Conservation (phyloP, 2,797 vertebrate genomes). For the Hemibagrus guttatus region DNA sequence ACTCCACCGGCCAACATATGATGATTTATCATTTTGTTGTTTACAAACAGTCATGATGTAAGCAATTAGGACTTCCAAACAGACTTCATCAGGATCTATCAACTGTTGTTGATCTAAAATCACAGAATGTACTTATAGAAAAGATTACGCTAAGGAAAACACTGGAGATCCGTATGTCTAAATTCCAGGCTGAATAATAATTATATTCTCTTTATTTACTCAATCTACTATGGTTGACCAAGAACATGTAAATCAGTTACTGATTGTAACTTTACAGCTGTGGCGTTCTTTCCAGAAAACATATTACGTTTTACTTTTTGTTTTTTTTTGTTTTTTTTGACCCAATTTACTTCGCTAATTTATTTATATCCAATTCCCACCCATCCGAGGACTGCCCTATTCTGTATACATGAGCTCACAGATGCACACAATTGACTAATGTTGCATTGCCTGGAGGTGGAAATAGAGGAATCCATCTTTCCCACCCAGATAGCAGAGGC, state of each 20-base stretch:
- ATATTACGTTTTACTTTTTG: not conserved
- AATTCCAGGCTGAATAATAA: not conserved
- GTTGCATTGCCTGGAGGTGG: not conserved
- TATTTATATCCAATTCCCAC: slow-evolving; percentile 21
- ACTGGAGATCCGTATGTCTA: not conserved
- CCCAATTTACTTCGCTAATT: not conserved
- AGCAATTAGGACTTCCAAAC: slow-evolving; percentile 9
- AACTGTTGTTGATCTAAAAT: slow-evolving; percentile 10
- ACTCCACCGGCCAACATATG: not conserved
- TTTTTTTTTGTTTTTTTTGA: not conserved
- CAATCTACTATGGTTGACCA: not conserved
- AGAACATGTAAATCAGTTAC: not conserved
- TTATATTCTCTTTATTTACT: slow-evolving; percentile 16
- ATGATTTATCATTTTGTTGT: slow-evolving; percentile 4
- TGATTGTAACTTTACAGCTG: slow-evolving; percentile 14
- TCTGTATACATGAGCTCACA: slow-evolving; percentile 26
- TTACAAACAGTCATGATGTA: slow-evolving; percentile 24
- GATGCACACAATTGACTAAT: slow-evolving; percentile 1
- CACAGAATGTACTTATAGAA: not conserved
- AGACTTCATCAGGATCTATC: slow-evolving; percentile 8
- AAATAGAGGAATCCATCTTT: slow-evolving; percentile 10
- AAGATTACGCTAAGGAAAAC: not conserved
- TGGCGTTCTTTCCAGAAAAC: slow-evolving; percentile 19
- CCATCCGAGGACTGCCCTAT: slow-evolving; percentile 8
- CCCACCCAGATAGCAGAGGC: not conserved